These are phyloP conservation scores for Papilio demoleus DNA, from an alignment of 2,888 invertebrate species.

Conservation along the genomic window DNA sequence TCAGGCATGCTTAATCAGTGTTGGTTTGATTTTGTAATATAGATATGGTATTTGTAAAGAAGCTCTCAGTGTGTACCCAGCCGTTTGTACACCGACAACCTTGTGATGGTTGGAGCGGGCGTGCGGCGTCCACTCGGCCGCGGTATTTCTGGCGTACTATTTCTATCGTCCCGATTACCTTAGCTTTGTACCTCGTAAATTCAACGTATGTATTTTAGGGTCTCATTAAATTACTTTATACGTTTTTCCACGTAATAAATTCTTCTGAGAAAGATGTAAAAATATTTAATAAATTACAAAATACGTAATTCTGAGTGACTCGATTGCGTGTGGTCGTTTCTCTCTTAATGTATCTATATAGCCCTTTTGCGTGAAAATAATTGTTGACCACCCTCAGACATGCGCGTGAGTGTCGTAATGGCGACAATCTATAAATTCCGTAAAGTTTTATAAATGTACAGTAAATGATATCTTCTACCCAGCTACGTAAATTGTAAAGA, in stretches of 20 bases:
- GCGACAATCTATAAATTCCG: no score
- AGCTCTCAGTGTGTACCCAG: neutral
- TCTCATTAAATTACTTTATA: slow-evolving; percentile 36
- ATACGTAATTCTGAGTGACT: neutral
- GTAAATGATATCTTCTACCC: no score
- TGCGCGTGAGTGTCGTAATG: no score
- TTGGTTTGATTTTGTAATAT: no score
- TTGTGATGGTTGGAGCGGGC: slow-evolving; percentile 32
- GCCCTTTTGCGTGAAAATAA: neutral
- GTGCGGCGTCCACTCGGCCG: slow-evolving; percentile 26
- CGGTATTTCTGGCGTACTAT: slow-evolving; percentile 33
- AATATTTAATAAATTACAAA: neutral
- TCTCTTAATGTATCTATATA: no score
- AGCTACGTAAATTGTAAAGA: no score
- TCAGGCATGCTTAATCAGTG: no score
- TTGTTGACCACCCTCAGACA: no score
- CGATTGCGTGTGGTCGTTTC: slow-evolving; percentile 25
- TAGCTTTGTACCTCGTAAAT: slow-evolving; percentile 34
- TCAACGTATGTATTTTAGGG: slow-evolving; percentile 31
- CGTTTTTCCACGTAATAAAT: slow-evolving; percentile 31
- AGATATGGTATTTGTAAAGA: neutral
- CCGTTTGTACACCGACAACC: slow-evolving; percentile 29
- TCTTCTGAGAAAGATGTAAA: neutral
- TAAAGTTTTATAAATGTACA: no score
- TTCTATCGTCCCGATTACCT: slow-evolving; percentile 32